phyloP scores from a whole-genome alignment of 2,888 invertebrate species.

The Trichopoda pennipes region DNA sequence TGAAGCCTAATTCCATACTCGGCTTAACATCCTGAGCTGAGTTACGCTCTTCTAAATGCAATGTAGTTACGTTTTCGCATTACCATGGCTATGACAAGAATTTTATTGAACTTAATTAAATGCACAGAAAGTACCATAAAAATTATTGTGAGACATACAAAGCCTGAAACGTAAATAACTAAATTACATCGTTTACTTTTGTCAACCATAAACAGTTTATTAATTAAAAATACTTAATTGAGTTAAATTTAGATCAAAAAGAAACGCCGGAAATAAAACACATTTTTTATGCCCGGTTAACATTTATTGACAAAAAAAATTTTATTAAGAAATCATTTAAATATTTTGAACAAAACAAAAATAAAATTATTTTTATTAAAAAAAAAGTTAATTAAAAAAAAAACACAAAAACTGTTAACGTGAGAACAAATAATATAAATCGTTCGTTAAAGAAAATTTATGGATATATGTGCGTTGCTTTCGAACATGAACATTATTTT shows the following conservation, averaged over 20 bases:
- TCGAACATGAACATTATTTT: conserved; percentile 24
- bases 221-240: background rate
- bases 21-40: too few species aligned
- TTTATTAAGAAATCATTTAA: conserved; percentile 52
- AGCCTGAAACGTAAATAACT: too few species aligned
- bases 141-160: too few species aligned
- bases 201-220: background rate
- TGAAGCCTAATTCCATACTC: too few species aligned
- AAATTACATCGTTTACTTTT: conserved; percentile 4
- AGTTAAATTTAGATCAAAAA: conserved; percentile 29
- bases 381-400: background rate
- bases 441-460: conserved; percentile 45
- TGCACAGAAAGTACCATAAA: too few species aligned
- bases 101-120: too few species aligned
- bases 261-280: conserved; percentile 24
- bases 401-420: conserved; percentile 38
- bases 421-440: conserved; percentile 41
- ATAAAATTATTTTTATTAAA: background rate
- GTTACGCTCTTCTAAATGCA: too few species aligned
- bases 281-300: conserved; percentile 9
- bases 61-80: too few species aligned
- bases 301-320: conserved; percentile 26
- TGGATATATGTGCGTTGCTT: conserved; percentile 49
- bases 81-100: too few species aligned
- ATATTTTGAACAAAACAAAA: conserved; percentile 33